Evolutionary conservation across 2,797 vertebrate genomes (phyloP), one percentile per base, ranked within the genome.

Genomic region (Thalassophryne amazonica): DNA sequence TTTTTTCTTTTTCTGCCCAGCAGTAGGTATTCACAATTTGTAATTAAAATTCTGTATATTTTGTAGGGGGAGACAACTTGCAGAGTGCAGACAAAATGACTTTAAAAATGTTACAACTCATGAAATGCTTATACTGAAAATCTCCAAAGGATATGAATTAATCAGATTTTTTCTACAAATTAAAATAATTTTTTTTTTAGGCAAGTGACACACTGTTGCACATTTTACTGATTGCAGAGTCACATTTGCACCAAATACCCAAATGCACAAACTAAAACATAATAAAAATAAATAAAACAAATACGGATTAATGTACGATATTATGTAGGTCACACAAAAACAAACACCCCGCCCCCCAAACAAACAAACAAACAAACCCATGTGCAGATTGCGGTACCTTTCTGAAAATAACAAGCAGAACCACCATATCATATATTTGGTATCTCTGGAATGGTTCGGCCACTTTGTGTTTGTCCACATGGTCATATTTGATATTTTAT

Each of bases 1-100:
- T 42, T 24, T 56, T n/a, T 62, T 69, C 68, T 77, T 58, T 38
- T 43, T 65, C 90, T 90, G 89, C 85, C 81, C 91, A 85, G 91
- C 89, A 91, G 89, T 64, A 53, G 81, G 63, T 80, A 80, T 55
- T 58, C 30, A 55, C 5, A 37, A 41, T 18, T 46, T 46, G 14
- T 45, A 7, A 14, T 20, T 15, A 21, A 17, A 43, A 45, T 36
- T 8, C 2, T 34, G 15, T 30, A 24, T 5, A 39, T 22, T 27
- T 24, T 14, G 19, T 15, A 60, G 42, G 25, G 21, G 29, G n/a
- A 33, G 6, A 22, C 4, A 29, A 17, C 29, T n/a, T 50, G 13
- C 11, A 36, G 34, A 54, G 15, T 48, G 25, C 36, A 64, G 43
- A 16, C 7, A 59, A 35, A 52, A 14, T 29, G 8, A 31, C 14